These are phyloP conservation scores for Saccopteryx bilineata DNA, from an alignment of 2,113 vertebrate species.

Conservation along the genomic window DNA sequence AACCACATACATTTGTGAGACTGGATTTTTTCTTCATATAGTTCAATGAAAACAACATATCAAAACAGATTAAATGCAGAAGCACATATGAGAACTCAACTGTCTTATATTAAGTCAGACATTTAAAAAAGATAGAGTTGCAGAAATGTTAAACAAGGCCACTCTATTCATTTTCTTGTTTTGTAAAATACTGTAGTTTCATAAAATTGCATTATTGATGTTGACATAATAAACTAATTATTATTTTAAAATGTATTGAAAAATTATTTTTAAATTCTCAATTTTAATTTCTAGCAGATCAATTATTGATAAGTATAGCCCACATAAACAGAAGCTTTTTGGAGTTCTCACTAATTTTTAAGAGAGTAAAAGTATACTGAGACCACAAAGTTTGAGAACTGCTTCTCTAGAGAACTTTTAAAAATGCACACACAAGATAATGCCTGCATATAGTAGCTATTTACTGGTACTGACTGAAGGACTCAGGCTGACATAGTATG, in stretches of 20 bases:
- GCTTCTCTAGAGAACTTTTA: neutral
- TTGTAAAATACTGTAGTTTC: neutral
- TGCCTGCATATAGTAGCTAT: neutral
- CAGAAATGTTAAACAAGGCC: neutral
- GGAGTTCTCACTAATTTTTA: neutral
- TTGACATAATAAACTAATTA: neutral
- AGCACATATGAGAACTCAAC: neutral
- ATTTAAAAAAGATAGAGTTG: neutral
- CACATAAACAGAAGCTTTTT: neutral
- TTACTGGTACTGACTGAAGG: neutral
- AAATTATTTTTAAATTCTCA: neutral
- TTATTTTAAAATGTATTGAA: conserved; percentile 20
- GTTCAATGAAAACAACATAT: neutral
- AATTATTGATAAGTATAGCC: neutral
- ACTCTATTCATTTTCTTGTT: neutral
- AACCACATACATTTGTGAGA: neutral
- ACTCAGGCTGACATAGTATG: neutral
- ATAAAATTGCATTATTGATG: neutral
- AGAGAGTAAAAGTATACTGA: neutral
- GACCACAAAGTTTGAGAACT: neutral
- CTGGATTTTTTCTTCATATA: conserved; percentile 35
- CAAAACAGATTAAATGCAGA: conserved; percentile 8
- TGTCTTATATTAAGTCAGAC: neutral
- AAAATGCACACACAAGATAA: neutral
- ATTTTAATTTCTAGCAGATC: neutral